Conservation (phyloP, 2,797 vertebrate genomes). For the Chiloscyllium punctatum region DNA sequence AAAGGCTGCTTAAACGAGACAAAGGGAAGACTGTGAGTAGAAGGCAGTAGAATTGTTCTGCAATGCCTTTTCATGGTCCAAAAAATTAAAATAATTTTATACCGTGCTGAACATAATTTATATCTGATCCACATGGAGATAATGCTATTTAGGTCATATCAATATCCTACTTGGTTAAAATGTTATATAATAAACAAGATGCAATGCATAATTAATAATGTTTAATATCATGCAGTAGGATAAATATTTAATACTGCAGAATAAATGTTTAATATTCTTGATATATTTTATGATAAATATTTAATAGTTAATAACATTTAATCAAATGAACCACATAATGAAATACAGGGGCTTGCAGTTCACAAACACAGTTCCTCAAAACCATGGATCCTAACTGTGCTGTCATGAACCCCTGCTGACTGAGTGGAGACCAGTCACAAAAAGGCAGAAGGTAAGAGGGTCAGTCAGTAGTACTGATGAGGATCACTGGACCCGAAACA, state of each 20-base stretch:
- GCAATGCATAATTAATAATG: background rate
- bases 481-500: too few relatives aligned
- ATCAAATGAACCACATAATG: background rate
- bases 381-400: background rate
- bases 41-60: background rate
- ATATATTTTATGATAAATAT: background rate
- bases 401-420: background rate
- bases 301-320: background rate
- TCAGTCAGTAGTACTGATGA: too few relatives aligned
- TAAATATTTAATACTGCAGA: conserved; percentile 2
- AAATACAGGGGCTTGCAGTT: background rate
- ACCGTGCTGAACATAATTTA: background rate
- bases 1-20: background rate
- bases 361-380: background rate
- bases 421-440: background rate
- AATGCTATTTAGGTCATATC: background rate
- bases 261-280: conserved; percentile 22
- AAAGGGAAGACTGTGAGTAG: background rate
- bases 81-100: background rate
- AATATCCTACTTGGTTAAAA: background rate
- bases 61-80: background rate
- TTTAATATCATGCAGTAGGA: background rate
- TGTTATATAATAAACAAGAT: background rate
- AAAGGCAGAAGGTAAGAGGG: background rate
- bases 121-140: background rate